Percentiles rank a stretch among this genome's conserved stretches.
phyloP scores from a whole-genome alignment of 2,113 vertebrate genomes.

The Vidua chalybeata region DNA sequence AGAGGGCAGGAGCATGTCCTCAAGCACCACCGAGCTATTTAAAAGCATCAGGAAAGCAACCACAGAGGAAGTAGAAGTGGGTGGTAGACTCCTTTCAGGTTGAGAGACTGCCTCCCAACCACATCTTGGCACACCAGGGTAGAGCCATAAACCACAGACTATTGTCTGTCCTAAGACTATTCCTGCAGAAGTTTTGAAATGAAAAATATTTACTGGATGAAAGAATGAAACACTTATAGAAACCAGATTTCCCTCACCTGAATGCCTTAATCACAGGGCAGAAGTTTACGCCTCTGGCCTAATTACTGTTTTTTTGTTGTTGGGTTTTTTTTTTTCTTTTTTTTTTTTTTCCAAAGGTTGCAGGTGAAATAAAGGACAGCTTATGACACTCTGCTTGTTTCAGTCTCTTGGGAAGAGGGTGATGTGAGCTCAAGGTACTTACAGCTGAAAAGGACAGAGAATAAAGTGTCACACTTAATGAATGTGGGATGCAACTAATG shows the following conservation, averaged over 20 bases:
- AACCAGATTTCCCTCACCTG: not conserved
- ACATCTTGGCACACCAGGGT: not conserved
- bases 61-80: not conserved
- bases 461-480: not conserved
- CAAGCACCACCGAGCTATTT: not conserved
- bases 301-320: not conserved
- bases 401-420: not conserved
- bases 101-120: not conserved
- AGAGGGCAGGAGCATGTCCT: not conserved
- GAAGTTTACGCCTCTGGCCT: not conserved
- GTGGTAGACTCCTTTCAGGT: not conserved
- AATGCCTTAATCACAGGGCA: not conserved
- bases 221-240: not conserved
- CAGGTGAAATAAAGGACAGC: slow-evolving; percentile 36
- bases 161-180: not conserved
- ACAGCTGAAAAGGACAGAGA: not conserved
- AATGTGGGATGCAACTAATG: not conserved
- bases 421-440: not conserved
- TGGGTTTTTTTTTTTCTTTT: not conserved
- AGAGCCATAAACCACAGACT: not conserved
- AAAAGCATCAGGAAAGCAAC: not conserved
- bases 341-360: not conserved
- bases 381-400: not conserved
- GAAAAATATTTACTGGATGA: not conserved
- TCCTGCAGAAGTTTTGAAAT: not conserved